Evolutionary conservation across 2,113 vertebrate species (phyloP).

Genomic region (Saguinus midas): DNA sequence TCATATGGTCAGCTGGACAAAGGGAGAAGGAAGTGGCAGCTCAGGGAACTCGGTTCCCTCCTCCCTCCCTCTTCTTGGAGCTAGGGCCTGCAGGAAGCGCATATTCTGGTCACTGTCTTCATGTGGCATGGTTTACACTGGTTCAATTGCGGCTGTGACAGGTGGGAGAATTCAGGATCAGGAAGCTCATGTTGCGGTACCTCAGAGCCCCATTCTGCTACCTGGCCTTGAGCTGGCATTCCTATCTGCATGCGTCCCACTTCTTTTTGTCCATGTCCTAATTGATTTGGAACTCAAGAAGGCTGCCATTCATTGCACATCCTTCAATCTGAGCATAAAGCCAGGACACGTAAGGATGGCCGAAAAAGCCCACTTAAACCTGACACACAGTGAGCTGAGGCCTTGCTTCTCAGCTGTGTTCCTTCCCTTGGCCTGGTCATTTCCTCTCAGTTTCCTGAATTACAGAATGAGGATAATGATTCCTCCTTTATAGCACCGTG

Average conservation of each 20-base stretch:
- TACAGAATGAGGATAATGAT: too few species aligned
- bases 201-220: rapidly evolving
- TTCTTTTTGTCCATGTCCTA: background rate
- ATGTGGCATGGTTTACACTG: rapidly evolving
- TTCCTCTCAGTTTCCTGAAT: background rate
- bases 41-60: background rate
- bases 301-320: rapidly evolving
- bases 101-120: background rate
- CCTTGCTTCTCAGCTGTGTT: background rate
- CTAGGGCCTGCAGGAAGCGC: background rate
- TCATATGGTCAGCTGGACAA: background rate
- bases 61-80: background rate
- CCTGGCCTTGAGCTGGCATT: background rate
- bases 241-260: rapidly evolving
- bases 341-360: rapidly evolving
- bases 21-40: background rate
- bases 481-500: background rate
- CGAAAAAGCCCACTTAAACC: background rate
- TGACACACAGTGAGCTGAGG: background rate
- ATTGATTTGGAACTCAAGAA: background rate
- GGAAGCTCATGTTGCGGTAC: rapidly evolving
- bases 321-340: background rate
- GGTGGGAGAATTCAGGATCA: rapidly evolving
- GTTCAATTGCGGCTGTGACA: background rate
- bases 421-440: background rate